Conservation (phyloP, 2,797 vertebrate genomes). For the Siniperca obscura region DNA sequence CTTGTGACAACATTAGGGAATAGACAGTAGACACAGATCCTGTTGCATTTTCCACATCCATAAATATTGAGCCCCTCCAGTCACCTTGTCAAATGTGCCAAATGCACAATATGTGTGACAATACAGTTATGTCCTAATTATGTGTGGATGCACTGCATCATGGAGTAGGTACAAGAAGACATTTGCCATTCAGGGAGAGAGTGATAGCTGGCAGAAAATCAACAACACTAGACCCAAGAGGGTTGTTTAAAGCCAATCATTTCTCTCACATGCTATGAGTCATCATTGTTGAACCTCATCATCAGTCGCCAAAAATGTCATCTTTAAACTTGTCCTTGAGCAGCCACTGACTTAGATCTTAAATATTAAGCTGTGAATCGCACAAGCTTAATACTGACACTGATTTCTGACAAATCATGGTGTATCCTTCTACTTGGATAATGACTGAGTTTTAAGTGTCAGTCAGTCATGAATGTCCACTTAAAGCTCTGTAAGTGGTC, state of each 20-base stretch:
- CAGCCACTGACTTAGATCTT: constrained; percentile 29
- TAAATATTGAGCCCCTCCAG: constrained; percentile 59
- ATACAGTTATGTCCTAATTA: constrained; percentile 46
- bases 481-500: constrained; percentile 61
- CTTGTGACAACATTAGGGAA: constrained; percentile 42
- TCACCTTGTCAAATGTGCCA: constrained; percentile 60
- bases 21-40: constrained; percentile 25
- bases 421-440: constrained; percentile 42
- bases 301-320: constrained; percentile 17
- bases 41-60: constrained; percentile 37
- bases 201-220: constrained; percentile 10
- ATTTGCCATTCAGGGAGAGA: constrained; percentile 27
- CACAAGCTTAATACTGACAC: constrained; percentile 11
- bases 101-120: constrained; percentile 34
- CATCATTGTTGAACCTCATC: constrained; percentile 33
- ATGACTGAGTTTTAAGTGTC: constrained; percentile 54
- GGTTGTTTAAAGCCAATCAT: constrained; percentile 42
- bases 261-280: constrained; percentile 24
- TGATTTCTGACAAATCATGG: constrained; percentile 43
- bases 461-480: constrained; percentile 68
- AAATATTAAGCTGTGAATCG: constrained; percentile 7
- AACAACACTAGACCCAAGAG: constrained; percentile 26
- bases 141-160: constrained; percentile 14
- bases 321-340: constrained; percentile 49
- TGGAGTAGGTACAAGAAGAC: constrained; percentile 15